Percentiles rank a stretch among this genome's conserved stretches.
These are phyloP conservation scores for Cancer borealis DNA, from an alignment of 2,888 invertebrate genomes.

Conservation along the genomic window DNA sequence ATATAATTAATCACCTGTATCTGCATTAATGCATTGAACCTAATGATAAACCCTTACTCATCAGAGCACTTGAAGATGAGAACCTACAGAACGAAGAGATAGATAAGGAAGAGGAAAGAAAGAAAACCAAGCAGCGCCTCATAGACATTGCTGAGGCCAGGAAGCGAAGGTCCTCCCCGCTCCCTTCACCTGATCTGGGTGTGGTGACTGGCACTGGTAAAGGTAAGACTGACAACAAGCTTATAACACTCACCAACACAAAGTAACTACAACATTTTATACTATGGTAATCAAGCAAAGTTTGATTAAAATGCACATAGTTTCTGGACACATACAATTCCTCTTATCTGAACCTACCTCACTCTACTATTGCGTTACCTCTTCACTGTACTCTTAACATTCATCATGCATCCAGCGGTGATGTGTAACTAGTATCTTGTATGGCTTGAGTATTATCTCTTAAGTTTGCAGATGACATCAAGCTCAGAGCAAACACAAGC, in stretches of 20 bases:
- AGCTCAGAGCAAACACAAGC: too few species aligned
- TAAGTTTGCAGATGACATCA: too few species aligned
- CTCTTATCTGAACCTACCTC: too few species aligned
- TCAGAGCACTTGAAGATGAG: conserved; percentile 80
- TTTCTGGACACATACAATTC: too few species aligned
- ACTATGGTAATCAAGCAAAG: background rate
- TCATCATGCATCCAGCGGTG: too few species aligned
- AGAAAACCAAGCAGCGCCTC: conserved; percentile 62
- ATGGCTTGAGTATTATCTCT: too few species aligned
- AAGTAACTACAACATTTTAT: background rate
- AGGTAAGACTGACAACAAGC: conserved; percentile 44
- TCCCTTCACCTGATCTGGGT: conserved; percentile 62
- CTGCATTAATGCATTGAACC: background rate
- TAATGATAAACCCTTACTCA: background rate
- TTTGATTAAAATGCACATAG: too few species aligned
- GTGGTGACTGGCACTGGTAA: conserved; percentile 61
- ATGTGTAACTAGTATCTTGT: too few species aligned
- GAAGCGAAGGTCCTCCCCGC: background rate
- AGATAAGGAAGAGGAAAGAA: conserved; percentile 75
- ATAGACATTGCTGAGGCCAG: conserved; percentile 71
- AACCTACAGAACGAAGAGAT: conserved; percentile 79
- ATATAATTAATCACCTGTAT: background rate
- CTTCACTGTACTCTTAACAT: too few species aligned
- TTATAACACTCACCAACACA: too few species aligned
- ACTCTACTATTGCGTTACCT: too few species aligned